Base-by-base conservation (phyloP, 2,888 invertebrate genomes). In the Lacanobia wlatinum region DNA sequence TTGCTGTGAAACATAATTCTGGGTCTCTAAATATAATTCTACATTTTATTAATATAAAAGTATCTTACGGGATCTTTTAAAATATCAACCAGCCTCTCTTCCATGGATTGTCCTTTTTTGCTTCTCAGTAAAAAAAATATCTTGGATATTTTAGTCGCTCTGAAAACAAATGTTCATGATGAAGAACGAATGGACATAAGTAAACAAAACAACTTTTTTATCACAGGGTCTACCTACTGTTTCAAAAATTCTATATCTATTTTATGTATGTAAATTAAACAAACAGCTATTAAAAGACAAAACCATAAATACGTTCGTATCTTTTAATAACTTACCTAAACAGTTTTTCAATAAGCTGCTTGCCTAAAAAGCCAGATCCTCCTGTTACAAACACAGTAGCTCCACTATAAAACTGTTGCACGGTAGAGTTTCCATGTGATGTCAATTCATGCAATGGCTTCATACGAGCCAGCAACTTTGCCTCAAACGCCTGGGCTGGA, bases 341-440 rank as follows among this genome's bases (percentile, higher is more conserved):
- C 0, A 83, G 68, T 74, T 77, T 83, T 12, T 83, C 84, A 48
- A 83, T 56, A 6, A 83, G 70, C 9, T 74, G 74, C 16, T 94
- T 95, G 16, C 95, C 95, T 3, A 95, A 84, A 87, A 98, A 98
- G 3, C 98, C 98, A 0, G 98, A 98, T 1, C 97, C 97, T 1
- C 98, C 98, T 0, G 98, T 98, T 59, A 98, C 94, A 56, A 98
- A 96, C n/a, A 98, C 94, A 43, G 94, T 92, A 82, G 96, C 95
- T 1, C 93, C 95, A 0, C 91, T 86, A 87, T 96, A 97, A 94
- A 96, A 97, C 78, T 96, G 94, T 1, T 94, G 85, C 16, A 97
- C 95, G 0, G 89, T 75, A 0, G 91, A 92, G 40, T 88, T 73
- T n/a, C 84, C 84, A 12, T 53, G 61, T 18, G 73, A 71, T 21